Percentiles rank a stretch among this genome's conserved stretches.
These are phyloP conservation scores for Erebia epiphron DNA, from an alignment of 2,888 invertebrate species.

Conservation along the genomic window DNA sequence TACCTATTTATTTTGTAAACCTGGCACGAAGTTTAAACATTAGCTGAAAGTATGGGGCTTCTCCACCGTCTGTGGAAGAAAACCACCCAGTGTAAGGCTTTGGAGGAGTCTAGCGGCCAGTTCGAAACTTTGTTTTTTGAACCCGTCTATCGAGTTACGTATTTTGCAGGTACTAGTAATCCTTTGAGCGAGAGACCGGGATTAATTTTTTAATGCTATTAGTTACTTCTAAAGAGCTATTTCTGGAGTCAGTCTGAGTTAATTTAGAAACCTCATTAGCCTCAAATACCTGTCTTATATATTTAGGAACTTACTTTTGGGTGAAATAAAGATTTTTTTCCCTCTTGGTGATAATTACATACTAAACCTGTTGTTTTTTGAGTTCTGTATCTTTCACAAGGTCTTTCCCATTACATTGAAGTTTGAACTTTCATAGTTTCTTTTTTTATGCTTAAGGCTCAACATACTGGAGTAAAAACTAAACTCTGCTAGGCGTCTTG, in stretches of 20 bases:
- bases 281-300: neutral
- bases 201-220: constrained; percentile 10
- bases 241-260: too few relatives aligned
- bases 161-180: constrained; percentile 58
- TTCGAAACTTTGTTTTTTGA: constrained; percentile 68
- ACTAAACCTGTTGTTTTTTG: too few relatives aligned
- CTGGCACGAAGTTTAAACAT: constrained; percentile 21
- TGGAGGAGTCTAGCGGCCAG: constrained; percentile 59
- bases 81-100: constrained; percentile 59
- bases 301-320: neutral
- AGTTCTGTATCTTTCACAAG: too few relatives aligned
- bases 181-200: neutral
- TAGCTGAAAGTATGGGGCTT: constrained; percentile 49
- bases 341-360: too few relatives aligned
- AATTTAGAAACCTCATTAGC: neutral
- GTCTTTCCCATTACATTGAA: too few relatives aligned
- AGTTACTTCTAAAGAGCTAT: neutral
- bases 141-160: constrained; percentile 61
- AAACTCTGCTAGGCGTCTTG: too few relatives aligned
- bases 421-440: too few relatives aligned
- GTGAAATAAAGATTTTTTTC: neutral
- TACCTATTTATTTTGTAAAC: constrained; percentile 17
- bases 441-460: too few relatives aligned
- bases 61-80: constrained; percentile 52
- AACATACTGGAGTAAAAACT: too few relatives aligned